Conservation (phyloP, 2,113 vertebrate species). For the Atrichornis clamosus region DNA sequence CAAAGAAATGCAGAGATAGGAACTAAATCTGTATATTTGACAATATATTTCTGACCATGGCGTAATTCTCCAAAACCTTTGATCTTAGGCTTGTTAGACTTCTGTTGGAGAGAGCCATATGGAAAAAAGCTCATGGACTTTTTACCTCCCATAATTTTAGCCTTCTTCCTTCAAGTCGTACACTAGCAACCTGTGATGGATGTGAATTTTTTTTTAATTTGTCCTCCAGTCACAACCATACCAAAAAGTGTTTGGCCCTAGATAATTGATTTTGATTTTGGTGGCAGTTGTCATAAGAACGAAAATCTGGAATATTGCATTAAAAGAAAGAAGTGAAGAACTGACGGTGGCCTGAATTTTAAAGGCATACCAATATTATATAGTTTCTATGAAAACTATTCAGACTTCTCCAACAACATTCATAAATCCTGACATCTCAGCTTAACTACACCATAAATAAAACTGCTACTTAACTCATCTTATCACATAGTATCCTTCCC, state of each 20-base stretch:
- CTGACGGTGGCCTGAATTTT: background rate
- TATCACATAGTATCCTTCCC: background rate
- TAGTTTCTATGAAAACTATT: background rate
- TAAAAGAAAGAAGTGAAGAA: background rate
- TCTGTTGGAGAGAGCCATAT: background rate
- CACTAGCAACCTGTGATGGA: background rate
- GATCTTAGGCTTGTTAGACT: background rate
- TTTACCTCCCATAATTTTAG: background rate
- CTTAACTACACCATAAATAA: background rate
- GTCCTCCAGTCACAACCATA: background rate
- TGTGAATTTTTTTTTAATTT: background rate
- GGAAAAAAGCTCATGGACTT: rapidly evolving
- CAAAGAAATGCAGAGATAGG: background rate
- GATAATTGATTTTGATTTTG: background rate
- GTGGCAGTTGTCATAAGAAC: background rate
- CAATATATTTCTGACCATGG: background rate
- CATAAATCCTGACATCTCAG: background rate
- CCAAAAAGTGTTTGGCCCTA: background rate
- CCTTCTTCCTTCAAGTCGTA: background rate
- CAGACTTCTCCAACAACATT: background rate
- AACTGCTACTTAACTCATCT: background rate
- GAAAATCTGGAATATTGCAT: background rate
- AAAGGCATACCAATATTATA: background rate
- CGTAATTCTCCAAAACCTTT: background rate
- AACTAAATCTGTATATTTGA: background rate